Evolutionary conservation across 2,888 invertebrate species (phyloP), one percentile per base, ranked within the genome.

Genomic region (Luffia ferchaultella): DNA sequence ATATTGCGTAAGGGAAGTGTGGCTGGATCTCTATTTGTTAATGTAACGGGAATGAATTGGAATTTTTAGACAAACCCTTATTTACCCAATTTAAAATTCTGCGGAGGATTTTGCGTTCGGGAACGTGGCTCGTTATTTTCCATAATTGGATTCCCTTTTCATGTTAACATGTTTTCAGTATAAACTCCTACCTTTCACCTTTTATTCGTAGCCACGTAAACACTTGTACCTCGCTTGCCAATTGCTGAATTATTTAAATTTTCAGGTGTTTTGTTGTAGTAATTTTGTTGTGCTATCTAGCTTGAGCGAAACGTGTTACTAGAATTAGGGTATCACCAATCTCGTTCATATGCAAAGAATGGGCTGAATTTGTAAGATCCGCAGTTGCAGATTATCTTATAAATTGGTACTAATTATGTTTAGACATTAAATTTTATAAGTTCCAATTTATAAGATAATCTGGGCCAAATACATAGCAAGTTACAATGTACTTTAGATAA

Each of bases 1-100:
- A 30, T 12, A 12, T 30, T 30, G 12, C 30, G 30, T 12, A 3
- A 3, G 30, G 30, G 12, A 30, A 30, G 5, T 3, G 30, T 3
- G 12, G 5, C 3, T 12, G 30, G 30, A 30, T 30, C 12, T 7
- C 30, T 30, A 30, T 3, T 30, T 12, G 30, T 30, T 30, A 58
- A 57, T 54, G 49, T 47, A 20, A 18, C 48, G 43, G 44, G 50
- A 50, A 50, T 53, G 56, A 58, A 52, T 53, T 53, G 50, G 49
- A 52, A 30, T 48, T 53, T 57, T 54, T 55, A 47, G 53, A 56
- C 56, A 57, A 57, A 57, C 53, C 50, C 54, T 60, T 65, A 65
- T 68, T 68, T 68, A 62, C 62, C 58, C 60, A 62, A 65, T 71
- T 61, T 64, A 62, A 66, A 66, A 67, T 62, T 57, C 60, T 57